These are phyloP conservation scores for Genyomyrus donnyi DNA, from an alignment of 2,113 vertebrate genomes.

Conservation along the genomic window DNA sequence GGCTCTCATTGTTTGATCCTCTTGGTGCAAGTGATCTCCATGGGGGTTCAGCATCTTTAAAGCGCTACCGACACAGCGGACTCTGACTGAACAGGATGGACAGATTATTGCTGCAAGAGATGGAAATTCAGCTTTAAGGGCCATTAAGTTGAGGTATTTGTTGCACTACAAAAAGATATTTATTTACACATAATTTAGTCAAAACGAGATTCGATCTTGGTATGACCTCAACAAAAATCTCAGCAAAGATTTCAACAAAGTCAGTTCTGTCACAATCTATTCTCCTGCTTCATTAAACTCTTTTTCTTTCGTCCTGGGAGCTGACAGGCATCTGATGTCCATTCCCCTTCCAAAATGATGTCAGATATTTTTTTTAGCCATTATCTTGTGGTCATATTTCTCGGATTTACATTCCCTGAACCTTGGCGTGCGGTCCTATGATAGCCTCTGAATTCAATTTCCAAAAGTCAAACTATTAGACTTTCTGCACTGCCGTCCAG, in stretches of 20 bases:
- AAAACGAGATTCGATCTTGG: neutral
- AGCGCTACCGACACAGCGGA: neutral
- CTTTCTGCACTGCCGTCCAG: constrained; percentile 18
- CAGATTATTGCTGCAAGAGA: neutral
- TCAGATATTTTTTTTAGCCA: constrained; percentile 46
- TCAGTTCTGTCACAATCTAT: constrained; percentile 8
- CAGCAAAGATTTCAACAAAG: constrained; percentile 10
- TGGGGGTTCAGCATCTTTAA: neutral
- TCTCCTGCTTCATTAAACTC: constrained; percentile 1
- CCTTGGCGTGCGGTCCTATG: constrained; percentile 23
- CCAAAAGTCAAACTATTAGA: constrained; percentile 20
- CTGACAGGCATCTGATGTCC: constrained; percentile 11
- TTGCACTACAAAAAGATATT: constrained; percentile 10
- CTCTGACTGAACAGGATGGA: neutral
- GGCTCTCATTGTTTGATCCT: neutral
- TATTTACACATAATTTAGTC: constrained; percentile 22
- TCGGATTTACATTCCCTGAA: constrained; percentile 24
- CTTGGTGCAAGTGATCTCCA: neutral
- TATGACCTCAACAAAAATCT: constrained; percentile 13
- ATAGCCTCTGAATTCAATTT: constrained; percentile 22
- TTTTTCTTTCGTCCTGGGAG: neutral
- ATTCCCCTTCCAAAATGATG: constrained; percentile 27
- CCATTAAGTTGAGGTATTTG: neutral
- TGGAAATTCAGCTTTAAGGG: constrained; percentile 7
- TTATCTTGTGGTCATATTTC: constrained; percentile 37